Evolutionary conservation across 2,888 invertebrate species (phyloP), one percentile per base, ranked within the genome.

Genomic region (Habrosyne pyritoides): DNA sequence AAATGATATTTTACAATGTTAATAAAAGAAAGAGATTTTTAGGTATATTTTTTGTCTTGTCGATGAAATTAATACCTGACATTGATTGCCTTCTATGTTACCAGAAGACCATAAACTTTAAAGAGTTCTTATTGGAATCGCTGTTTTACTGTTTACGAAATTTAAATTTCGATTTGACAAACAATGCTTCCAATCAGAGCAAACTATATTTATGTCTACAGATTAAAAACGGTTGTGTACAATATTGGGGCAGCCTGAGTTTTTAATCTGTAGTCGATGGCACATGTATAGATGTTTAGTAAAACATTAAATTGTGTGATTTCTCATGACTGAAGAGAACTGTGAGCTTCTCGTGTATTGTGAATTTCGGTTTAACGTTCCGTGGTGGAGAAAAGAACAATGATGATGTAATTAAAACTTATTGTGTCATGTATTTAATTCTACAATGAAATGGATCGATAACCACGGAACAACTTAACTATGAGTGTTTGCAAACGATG

Each of bases 1-100:
- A 83, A 83, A 87, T 87, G 81, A 89, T 91, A 91, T 91, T 92
- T 89, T 92, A 91, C 88, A 88, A 87, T 90, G 91, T 92, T 92
- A 75, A 66, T 59, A 76, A 87, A 83, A 64, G 79, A 77, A 84
- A 83, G 86, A 89, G 86, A 89, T 89, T 90, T 89, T 89, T 87
- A 89, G 84, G 83, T 90, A 83, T 92, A 91, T 91, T 84, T 86
- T 89, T 83, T 89, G 86, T 85, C 81, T 82, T 75, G 72, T 61
- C 24, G 56, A 52, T 71, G 73, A 73, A 73, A 70, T 64, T 30
- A 62, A 86, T 83, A 88, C 83, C 86, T 86, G 83, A 88, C 86
- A 77, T 80, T 73, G 72, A 84, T 83, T 82, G 89, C 88, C 91
- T 91, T 89, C 84, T 81, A 80, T 67, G 84, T 83, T 84, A 85